A percentile compares a stretch with the other conserved stretches of the same genome.
These are phyloP conservation scores for Neolamprologus hecqui DNA, from an alignment of 2,113 vertebrate genomes.

Conservation along the genomic window DNA sequence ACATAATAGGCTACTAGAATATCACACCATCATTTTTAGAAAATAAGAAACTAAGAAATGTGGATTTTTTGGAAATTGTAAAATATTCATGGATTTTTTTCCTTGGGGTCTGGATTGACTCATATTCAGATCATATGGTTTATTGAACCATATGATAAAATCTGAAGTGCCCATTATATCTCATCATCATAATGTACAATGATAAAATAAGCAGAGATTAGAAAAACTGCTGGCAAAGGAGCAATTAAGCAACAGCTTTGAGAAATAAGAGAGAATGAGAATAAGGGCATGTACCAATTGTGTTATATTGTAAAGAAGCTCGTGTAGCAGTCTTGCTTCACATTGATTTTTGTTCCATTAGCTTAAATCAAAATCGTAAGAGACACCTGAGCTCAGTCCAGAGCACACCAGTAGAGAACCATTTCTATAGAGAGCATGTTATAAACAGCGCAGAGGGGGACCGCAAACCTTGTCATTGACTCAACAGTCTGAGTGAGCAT, in stretches of 20 bases:
- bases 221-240: background rate
- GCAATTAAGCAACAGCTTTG: background rate
- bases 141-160: background rate
- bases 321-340: background rate
- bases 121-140: background rate
- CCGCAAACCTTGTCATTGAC: conserved; percentile 70
- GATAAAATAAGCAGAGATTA: background rate
- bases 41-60: background rate
- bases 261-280: background rate
- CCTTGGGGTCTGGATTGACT: background rate
- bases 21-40: background rate
- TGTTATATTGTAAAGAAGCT: background rate
- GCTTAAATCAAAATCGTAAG: conserved; percentile 31
- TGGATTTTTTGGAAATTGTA: background rate
- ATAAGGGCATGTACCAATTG: background rate
- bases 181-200: background rate
- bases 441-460: conserved; percentile 65
- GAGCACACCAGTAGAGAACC: conserved; percentile 30
- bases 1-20: background rate
- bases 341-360: conserved; percentile 39
- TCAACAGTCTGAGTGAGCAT: conserved; percentile 60
- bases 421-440: conserved; percentile 48
- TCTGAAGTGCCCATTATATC: background rate
- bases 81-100: background rate
- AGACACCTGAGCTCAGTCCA: conserved; percentile 51